Evolutionary conservation across 2,797 vertebrate species (phyloP), one percentile per base, ranked within the genome.

Genomic region (Sebastes hubbsi): DNA sequence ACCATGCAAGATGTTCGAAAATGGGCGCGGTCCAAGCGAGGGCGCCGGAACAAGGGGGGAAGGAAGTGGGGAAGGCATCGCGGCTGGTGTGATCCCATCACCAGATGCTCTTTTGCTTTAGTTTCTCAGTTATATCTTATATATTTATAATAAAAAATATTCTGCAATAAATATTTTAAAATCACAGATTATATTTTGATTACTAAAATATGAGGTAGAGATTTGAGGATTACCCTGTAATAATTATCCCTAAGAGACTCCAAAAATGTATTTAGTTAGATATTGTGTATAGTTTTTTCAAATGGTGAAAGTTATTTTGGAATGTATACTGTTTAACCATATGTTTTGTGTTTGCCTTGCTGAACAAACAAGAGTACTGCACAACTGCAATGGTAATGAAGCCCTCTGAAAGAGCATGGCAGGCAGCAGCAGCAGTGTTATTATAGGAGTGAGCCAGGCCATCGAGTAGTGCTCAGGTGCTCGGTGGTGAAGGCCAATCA

Each of bases 381-480:
- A 54, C 52, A 80, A 46, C 72, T 88, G 80, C 55, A 68, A 55
- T 62, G 18, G 71, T 84, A 77, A 87, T 82, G 78, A 88, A 69
- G 70, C 79, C 63, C 77, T 81, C 67, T 71, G 74, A 83, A 71
- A 63, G 42, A 79, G 58, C 73, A 56, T 55, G 46, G 77, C 55
- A 67, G 81, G 10, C 68, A 81, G 74, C 77, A 80, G 60, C 70
- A 87, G 80, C 49, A 62, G 77, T 64, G 72, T 69, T 69, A 30
- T 81, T 29, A 78, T 42, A 42, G 66, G 32, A 72, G 18, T 3
- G 18, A 81, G 75, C 42, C 58, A 22, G 76, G 78, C 56, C 25
- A 4, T 32, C 68, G 85, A 88, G 83, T 18, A 77, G 89, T 88
- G 91, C 91, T 94, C 94, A 95, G 94, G 92, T 94, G 95, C 88